Evolutionary conservation across 2,888 invertebrate genomes (phyloP), one percentile per base, ranked within the genome.

Genomic region (Anagyrus pseudococci): DNA sequence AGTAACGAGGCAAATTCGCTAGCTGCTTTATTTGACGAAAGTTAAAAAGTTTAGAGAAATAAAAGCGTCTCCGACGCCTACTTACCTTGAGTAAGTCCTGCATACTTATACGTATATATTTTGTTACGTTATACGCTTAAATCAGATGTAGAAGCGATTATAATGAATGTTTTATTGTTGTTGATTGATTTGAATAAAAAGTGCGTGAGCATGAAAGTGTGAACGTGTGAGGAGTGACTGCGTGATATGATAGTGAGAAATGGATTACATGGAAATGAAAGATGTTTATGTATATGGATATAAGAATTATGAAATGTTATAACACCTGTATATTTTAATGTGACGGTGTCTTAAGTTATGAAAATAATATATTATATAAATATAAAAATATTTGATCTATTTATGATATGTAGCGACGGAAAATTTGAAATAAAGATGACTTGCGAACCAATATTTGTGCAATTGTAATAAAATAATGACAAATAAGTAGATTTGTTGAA

Each of bases 271-370:
- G 19, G 37, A 60, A 41, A 64, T 48, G 37, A 54, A 58, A 56
- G n/a, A 60, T 23, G 23, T 58, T 66, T 62, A 64, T 62, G 43
- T 59, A 61, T 63, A 64, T 64, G 13, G 3, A 37, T 37, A 37
- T 37, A 37, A 2, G 33, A 62, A 62, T 61, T 62, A 62, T 58
- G 55, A 60, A 57, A 57, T 64, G 66, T 68, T 68, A 22, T 33
- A 66, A 43, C 33, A 62, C 17, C 62, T 64, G 60, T 68, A 66
- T 62, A 68, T 68, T 66, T 66, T 64, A 66, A 68, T 66, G 66
- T 68, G 68, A 66, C 53, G 56, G 68, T 66, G 64, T 10, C 44
- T 66, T 66, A 59, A 68, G 62, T 68, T 68, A 64, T 62, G 50
- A n/a, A n/a, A n/a, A n/a, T n/a, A n/a, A n/a, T n/a, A n/a, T n/a